Evolutionary conservation across 2,888 invertebrate species (phyloP).

Genomic region (Drosophila algonquin): DNA sequence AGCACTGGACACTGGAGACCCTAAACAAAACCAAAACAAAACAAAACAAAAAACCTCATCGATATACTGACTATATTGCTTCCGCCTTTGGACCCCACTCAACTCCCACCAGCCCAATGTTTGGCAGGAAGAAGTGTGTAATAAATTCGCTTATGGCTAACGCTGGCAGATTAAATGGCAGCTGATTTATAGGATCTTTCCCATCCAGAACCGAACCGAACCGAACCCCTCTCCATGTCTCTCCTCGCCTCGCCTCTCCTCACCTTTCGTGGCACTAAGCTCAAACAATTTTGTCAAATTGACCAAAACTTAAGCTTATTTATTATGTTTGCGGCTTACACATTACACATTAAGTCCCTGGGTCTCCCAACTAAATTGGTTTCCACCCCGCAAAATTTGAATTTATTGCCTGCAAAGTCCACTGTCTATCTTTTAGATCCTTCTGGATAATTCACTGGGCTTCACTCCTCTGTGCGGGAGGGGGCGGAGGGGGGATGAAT

Average conservation of each 20-base stretch:
- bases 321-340: constrained; percentile 78
- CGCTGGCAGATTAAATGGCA: constrained; percentile 72
- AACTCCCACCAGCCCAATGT: background rate
- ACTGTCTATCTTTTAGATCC: constrained; percentile 7
- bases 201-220: constrained; percentile 11
- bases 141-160: constrained; percentile 75
- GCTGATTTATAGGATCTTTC: constrained; percentile 66
- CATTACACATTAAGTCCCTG: constrained; percentile 67
- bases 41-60: constrained; percentile 42
- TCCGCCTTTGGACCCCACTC: constrained; percentile 24
- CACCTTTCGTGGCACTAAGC: constrained; percentile 48
- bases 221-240: background rate
- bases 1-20: constrained; percentile 36
- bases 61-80: constrained; percentile 37
- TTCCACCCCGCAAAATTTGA: constrained; percentile 55
- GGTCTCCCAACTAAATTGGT: constrained; percentile 55
- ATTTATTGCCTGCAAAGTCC: constrained; percentile 58
- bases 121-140: constrained; percentile 48
- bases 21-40: constrained; percentile 35
- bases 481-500: constrained; percentile 11
- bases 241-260: background rate
- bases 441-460: background rate
- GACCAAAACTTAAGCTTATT: constrained; percentile 79
- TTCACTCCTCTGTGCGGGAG: background rate
- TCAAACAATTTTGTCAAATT: constrained; percentile 79